phyloP scores from a whole-genome alignment of 2,113 vertebrate genomes.

The Perca flavescens region DNA sequence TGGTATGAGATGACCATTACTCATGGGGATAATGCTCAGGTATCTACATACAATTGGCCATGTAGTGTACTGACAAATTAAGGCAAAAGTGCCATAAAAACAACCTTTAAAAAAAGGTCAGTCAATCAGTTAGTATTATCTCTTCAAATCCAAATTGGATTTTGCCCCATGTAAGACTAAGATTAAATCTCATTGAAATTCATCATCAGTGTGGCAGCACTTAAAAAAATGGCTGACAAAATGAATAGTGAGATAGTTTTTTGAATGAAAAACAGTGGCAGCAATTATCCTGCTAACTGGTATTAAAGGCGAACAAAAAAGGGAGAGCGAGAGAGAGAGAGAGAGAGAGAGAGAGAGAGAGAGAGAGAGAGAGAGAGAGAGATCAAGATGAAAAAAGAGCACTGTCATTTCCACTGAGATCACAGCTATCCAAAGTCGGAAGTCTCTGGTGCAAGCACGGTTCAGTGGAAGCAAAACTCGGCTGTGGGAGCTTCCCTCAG shows the following conservation, averaged over 20 bases:
- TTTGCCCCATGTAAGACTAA: background rate
- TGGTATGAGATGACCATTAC: background rate
- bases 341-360: background rate
- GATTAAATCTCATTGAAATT: slow-evolving; percentile 17
- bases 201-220: background rate
- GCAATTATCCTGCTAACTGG: slow-evolving; percentile 75
- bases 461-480: slow-evolving; percentile 22
- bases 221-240: background rate
- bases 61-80: background rate
- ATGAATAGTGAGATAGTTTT: slow-evolving; percentile 26
- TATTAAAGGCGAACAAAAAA: slow-evolving; percentile 62
- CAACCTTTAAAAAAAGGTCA: background rate
- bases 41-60: background rate
- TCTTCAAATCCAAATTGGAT: background rate
- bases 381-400: slow-evolving; percentile 8
- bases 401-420: slow-evolving; percentile 53
- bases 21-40: background rate
- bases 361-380: background rate
- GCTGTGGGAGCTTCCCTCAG: slow-evolving; percentile 52
- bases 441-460: slow-evolving; percentile 5
- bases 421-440: slow-evolving; percentile 21
- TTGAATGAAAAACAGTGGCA: slow-evolving; percentile 47
- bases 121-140: background rate
- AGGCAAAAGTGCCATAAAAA: background rate
- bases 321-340: slow-evolving; percentile 2